phyloP scores from a whole-genome alignment of 1,140 invertebrate genomes.

The Drosophila arizonae region DNA sequence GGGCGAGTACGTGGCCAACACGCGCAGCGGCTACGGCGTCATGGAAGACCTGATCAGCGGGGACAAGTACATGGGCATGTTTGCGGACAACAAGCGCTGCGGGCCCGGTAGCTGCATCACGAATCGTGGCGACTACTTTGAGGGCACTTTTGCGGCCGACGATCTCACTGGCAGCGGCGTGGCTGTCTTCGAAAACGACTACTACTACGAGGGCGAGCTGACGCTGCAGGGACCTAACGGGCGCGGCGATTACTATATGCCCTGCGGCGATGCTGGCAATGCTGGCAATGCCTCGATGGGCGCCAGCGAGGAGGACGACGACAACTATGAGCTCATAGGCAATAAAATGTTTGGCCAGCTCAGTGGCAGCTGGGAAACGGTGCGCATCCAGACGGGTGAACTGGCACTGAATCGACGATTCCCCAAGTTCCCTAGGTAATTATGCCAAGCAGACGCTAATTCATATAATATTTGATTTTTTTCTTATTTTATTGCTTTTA shows the following conservation, averaged over 20 bases:
- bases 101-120: slow-evolving; percentile 93
- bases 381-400: slow-evolving; percentile 90
- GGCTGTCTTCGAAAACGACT: slow-evolving; percentile 94
- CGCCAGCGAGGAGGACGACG: slow-evolving; percentile 52
- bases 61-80: slow-evolving; percentile 94
- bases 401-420: slow-evolving; percentile 87
- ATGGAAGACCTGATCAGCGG: slow-evolving; percentile 93
- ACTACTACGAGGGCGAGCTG: slow-evolving; percentile 94
- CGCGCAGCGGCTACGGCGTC: slow-evolving; percentile 92
- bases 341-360: slow-evolving; percentile 85
- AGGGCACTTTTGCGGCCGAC: slow-evolving; percentile 91
- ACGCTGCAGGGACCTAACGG: slow-evolving; percentile 85
- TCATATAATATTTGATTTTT: not conserved
- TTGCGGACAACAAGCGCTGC: slow-evolving; percentile 91
- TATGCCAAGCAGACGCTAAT: slow-evolving; percentile 5
- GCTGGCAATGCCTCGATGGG: slow-evolving; percentile 1
- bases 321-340: slow-evolving; percentile 63
- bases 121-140: slow-evolving; percentile 94
- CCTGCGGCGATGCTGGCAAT: slow-evolving; percentile 80
- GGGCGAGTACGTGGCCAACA: slow-evolving; percentile 91
- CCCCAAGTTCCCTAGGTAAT: slow-evolving; percentile 86
- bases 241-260: slow-evolving; percentile 91
- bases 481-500: slow-evolving; percentile 4
- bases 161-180: slow-evolving; percentile 91
- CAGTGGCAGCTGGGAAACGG: slow-evolving; percentile 90